These are phyloP conservation scores for Desmodus rotundus DNA, from an alignment of 2,113 vertebrate genomes.

Conservation along the genomic window DNA sequence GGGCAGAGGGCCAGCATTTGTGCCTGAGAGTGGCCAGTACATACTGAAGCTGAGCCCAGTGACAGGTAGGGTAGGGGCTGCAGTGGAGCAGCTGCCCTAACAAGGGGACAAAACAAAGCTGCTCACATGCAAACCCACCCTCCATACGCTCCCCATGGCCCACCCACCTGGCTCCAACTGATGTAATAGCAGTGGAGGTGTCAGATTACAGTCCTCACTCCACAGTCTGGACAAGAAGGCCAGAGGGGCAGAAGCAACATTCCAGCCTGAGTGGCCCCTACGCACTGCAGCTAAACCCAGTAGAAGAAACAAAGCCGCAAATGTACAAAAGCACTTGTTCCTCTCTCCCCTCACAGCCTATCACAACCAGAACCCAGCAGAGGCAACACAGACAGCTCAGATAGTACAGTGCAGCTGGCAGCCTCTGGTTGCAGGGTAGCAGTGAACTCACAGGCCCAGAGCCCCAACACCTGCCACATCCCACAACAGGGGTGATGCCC, in stretches of 20 bases:
- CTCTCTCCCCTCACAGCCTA: background rate
- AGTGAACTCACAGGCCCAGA: background rate
- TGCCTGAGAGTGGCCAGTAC: background rate
- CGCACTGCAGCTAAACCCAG: background rate
- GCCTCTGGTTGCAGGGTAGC: background rate
- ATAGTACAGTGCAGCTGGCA: background rate
- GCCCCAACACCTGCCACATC: background rate
- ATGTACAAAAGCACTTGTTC: background rate
- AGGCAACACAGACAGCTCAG: background rate
- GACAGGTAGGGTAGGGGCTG: background rate
- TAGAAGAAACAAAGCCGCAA: background rate
- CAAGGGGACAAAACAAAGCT: background rate
- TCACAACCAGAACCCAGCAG: background rate
- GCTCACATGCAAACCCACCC: background rate
- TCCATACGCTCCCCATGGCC: background rate
- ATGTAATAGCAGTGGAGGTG: background rate
- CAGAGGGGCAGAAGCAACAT: background rate
- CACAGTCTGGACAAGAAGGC: background rate
- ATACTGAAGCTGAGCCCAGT: background rate
- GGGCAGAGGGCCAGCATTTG: background rate
- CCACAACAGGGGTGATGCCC: background rate
- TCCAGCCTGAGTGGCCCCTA: background rate
- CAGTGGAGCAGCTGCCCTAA: background rate
- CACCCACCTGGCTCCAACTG: background rate
- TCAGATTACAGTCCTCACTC: background rate